Evolutionary conservation across 2,797 vertebrate genomes (phyloP), one percentile per base, ranked within the genome.

Genomic region (Myiotriccus ornatus): DNA sequence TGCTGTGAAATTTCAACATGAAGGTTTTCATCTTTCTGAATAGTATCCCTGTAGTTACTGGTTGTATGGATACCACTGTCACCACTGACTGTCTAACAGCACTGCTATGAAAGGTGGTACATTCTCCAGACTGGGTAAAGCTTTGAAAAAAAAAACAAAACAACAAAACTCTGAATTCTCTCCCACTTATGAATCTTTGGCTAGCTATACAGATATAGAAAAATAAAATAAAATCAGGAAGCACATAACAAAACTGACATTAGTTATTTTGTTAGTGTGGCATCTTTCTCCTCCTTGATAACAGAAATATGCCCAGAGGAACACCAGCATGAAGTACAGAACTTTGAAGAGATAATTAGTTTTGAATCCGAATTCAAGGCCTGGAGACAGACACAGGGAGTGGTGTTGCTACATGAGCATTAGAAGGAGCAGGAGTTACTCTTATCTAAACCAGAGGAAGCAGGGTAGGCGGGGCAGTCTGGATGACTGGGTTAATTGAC

Each of bases 241-340:
- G 4, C 16, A 46, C 14, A 15, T 1, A 46, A n/a, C 32, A 73
- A 49, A n/a, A 1, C 2, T 12, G 4, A 10, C 14, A 20, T 41
- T 12, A 2, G 0, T 2, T 62, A 68, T 67, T 71, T 91, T 75
- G 6, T 57, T 82, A 30, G 7, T 14, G 6, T 44, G 25, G 7
- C 17, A 14, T 73, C 55, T 83, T 93, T 76, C 30, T 69, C 9
- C 16, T 59, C 18, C 23, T 81, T 55, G 20, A n/a, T 68, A 68
- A 71, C 12, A 68, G 73, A 67, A 87, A 75, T 53, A 44, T 27
- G 4, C 20, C 19, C 11, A 76, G 32, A 76, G 24, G 53, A 64
- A 67, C 75, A 39, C 34, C 8, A 68, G 8, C 27, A 37, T 52
- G 44, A 73, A 41, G 35, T 59, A 28, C 12, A 69, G 37, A 84